Base-by-base conservation (phyloP, 2,113 vertebrate species). In the Ciconia maguari region DNA sequence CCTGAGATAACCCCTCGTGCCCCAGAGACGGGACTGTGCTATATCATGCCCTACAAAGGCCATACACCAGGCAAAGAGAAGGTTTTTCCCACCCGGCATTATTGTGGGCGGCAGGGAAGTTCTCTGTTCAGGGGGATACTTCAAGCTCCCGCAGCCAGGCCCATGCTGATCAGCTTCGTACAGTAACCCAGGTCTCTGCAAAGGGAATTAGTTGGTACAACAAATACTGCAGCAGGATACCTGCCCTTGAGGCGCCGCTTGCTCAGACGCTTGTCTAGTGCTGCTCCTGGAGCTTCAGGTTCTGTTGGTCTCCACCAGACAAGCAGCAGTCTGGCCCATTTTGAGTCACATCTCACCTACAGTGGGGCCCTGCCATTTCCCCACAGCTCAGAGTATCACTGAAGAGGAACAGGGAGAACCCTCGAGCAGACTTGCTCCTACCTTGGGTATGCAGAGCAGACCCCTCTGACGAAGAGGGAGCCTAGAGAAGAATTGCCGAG, bases 91-190 rank as follows among this genome's bases (percentile, higher is more conserved):
- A 49, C 19, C 6, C 36, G 41, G 19, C 14, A 44, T 57, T 70
- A 48, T 24, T 80, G 26, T 4, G 5, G 7, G 12, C 21, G 11
- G 22, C 48, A 71, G 64, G 32, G 34, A 54, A 55, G 30, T 38
- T 17, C 46, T 70, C 34, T 32, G 21, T 11, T 77, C 41, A 74
- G 74, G 25, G 38, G 48, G 16, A 42, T 3, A 17, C 19, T 32
- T 65, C 19, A 36, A 34, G 24, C 32, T 87, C 77, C 55, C 1
- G 3, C 60, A 64, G 81, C 13, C 70, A 88, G 90, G 19, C 25
- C 46, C 0, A 0, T 27, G 60, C 49, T n/a, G 27, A 69, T 46
- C 32, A 41, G 58, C 54, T 60, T 26, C 2, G 0, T 20, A 17
- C 34, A 21, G 70, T 70, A 66, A 75, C 78, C 82, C 60, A 77